These are phyloP conservation scores for Microcebus jonahi DNA, from an alignment of 2,113 vertebrate genomes.

Conservation along the genomic window DNA sequence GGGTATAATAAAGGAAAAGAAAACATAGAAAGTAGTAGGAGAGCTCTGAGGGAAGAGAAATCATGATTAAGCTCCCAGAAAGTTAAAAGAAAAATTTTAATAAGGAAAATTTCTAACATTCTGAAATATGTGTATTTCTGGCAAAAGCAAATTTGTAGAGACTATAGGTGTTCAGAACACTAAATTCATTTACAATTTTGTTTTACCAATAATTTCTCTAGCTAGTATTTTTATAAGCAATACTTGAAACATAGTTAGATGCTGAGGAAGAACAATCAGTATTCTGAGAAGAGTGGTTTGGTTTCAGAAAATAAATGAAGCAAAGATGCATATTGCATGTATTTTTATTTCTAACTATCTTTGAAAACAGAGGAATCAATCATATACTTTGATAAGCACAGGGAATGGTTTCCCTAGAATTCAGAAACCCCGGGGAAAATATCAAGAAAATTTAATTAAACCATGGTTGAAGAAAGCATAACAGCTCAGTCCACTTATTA, in stretches of 20 bases:
- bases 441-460: background rate
- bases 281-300: background rate
- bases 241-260: background rate
- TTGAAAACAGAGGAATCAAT: background rate
- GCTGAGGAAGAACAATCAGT: background rate
- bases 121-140: background rate
- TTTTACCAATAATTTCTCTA: background rate
- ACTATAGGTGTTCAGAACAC: background rate
- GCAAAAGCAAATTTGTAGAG: background rate
- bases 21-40: background rate
- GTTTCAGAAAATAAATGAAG: background rate
- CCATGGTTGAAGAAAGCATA: background rate
- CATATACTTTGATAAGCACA: background rate
- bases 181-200: background rate
- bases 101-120: background rate
- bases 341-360: slow-evolving; percentile 27
- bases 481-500: background rate
- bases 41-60: background rate
- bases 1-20: background rate
- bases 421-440: background rate
- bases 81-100: background rate
- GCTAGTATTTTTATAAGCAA: background rate
- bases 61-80: background rate
- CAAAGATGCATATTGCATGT: background rate
- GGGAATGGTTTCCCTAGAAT: background rate